These are phyloP conservation scores for Drosophila equinoxialis DNA, from an alignment of 1,140 invertebrate genomes.

Conservation along the genomic window DNA sequence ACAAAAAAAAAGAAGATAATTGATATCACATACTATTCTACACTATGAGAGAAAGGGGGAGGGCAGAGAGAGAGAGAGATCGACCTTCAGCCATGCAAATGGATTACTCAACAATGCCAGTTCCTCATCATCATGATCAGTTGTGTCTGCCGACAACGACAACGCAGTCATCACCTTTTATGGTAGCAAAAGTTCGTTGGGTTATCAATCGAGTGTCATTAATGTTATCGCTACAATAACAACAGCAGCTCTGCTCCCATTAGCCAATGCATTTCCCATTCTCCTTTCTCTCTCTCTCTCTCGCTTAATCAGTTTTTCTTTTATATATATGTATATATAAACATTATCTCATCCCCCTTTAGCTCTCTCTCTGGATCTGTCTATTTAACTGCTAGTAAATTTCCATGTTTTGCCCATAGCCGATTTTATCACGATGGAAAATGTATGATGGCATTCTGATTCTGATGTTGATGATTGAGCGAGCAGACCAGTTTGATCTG, in stretches of 20 bases:
- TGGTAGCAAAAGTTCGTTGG: conserved; percentile 10
- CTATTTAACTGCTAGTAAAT: conserved; percentile 62
- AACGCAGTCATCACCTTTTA: conserved; percentile 9
- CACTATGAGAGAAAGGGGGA: not conserved
- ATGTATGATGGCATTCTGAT: conserved; percentile 19
- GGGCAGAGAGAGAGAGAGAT: not conserved
- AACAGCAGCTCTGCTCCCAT: conserved; percentile 43
- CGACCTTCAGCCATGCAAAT: conserved; percentile 70
- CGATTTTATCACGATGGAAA: conserved; percentile 48
- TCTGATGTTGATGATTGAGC: conserved; percentile 2
- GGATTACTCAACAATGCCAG: conserved; percentile 73
- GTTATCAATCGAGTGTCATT: conserved; percentile 50
- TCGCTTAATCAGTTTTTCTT: conserved; percentile 60
- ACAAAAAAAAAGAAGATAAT: conserved; percentile 9
- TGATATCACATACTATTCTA: conserved; percentile 5
- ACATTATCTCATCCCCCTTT: conserved; percentile 43
- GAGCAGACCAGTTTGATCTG: conserved; percentile 3
- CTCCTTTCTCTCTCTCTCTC: not conserved
- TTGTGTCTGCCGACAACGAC: conserved; percentile 10
- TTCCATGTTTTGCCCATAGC: conserved; percentile 64
- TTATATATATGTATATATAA: conserved; percentile 29
- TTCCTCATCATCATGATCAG: conserved; percentile 46
- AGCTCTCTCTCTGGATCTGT: conserved; percentile 14
- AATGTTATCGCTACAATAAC: conserved; percentile 53
- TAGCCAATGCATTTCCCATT: conserved; percentile 30